Conservation (phyloP, 2,888 invertebrate genomes). For the Calameuta filiformis region DNA sequence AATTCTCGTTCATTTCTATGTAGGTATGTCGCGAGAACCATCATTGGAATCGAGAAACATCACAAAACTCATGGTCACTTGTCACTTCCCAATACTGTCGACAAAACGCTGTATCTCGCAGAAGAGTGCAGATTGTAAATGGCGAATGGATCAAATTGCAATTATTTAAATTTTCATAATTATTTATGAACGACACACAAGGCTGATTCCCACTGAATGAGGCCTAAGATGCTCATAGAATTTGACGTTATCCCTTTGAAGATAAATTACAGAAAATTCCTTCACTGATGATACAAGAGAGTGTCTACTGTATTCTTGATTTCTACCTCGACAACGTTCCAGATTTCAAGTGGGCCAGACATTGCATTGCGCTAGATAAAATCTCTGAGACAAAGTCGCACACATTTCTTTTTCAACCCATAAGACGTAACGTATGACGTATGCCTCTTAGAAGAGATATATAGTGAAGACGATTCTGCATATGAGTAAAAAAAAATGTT, state of each 20-base stretch:
- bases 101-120: background rate
- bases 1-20: background rate
- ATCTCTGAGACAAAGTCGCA: background rate
- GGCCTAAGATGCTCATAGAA: slow-evolving; percentile 60
- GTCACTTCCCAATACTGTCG: slow-evolving; percentile 57
- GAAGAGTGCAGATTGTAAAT: slow-evolving; percentile 5
- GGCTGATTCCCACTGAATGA: slow-evolving; percentile 4
- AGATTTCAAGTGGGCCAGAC: background rate
- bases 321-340: background rate
- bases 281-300: background rate
- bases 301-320: background rate
- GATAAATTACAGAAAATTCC: background rate
- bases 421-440: background rate
- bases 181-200: background rate
- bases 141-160: background rate
- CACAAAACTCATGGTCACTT: slow-evolving; percentile 61
- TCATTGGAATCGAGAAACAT: slow-evolving; percentile 40
- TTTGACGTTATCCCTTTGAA: background rate
- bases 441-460: background rate
- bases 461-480: background rate
- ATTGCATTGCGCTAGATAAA: background rate
- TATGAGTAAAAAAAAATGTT: background rate
- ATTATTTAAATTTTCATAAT: background rate
- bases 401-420: background rate
- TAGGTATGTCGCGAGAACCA: background rate